A percentile compares a stretch with the other conserved stretches of the same genome.
These are phyloP conservation scores for Oreortyx pictus DNA, from an alignment of 2,797 vertebrate species.

Conservation along the genomic window DNA sequence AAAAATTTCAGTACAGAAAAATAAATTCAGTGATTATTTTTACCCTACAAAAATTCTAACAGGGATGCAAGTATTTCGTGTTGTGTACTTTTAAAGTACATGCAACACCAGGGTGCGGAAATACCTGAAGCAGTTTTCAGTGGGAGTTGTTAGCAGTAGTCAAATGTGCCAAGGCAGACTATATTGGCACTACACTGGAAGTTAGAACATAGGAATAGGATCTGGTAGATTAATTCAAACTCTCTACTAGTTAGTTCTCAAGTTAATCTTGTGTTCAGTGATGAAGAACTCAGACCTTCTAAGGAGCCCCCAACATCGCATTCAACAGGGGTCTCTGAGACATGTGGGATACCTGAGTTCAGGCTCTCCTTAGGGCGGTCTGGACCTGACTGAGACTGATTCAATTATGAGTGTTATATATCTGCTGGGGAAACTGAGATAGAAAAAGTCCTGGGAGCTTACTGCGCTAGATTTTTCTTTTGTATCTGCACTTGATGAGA, in stretches of 20 bases:
- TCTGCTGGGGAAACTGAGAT: neutral
- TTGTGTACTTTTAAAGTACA: neutral
- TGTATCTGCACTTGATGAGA: neutral
- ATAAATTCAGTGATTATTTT: neutral
- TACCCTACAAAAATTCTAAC: neutral
- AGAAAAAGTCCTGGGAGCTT: neutral
- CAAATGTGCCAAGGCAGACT: neutral
- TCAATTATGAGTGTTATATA: neutral
- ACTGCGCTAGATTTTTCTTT: neutral
- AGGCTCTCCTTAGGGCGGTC: neutral
- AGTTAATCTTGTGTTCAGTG: neutral
- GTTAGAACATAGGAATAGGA: neutral
- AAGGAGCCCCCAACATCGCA: neutral
- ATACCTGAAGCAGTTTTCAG: neutral
- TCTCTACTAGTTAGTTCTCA: neutral
- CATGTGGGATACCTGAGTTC: rapidly evolving
- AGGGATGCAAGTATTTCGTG: neutral
- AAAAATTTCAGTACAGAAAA: neutral
- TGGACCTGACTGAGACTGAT: neutral
- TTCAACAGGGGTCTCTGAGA: neutral
- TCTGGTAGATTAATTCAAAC: neutral
- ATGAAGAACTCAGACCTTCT: neutral
- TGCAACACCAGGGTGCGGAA: neutral
- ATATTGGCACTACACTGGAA: neutral
- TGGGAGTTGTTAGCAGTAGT: neutral